Evolutionary conservation across 2,888 invertebrate genomes (phyloP), one percentile per base, ranked within the genome.

Genomic region (Acutogordius australiensis): DNA sequence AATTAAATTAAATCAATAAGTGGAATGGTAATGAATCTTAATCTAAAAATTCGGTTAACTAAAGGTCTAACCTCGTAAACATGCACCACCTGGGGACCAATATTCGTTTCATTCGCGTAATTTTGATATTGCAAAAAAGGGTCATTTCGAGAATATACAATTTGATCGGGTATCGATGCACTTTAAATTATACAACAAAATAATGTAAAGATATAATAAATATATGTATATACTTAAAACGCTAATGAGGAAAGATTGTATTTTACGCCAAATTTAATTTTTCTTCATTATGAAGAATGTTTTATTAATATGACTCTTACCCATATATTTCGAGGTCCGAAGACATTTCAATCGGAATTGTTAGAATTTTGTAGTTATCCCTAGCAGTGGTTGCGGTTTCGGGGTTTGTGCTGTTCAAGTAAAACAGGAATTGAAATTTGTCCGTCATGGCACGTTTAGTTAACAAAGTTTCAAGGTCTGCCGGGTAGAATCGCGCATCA

Each of bases 21-120:
- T n/a, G n/a, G n/a, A n/a, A n/a, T n/a, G n/a, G n/a, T n/a, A n/a
- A n/a, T n/a, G n/a, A n/a, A n/a, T n/a, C n/a, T n/a, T n/a, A n/a
- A n/a, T n/a, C n/a, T n/a, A n/a, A n/a, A n/a, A n/a, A n/a, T n/a
- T n/a, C n/a, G n/a, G n/a, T n/a, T n/a, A n/a, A n/a, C n/a, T 8
- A 60, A 8, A 27, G 57, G 28, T 62, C 65, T 64, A 67, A 90
- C 79, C 67, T 81, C 82, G 70, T 88, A 94, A 65, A 84, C 79
- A 71, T 94, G 90, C 1, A 81, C 80, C 1, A 94, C 79, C 67
- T 81, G 80, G 0, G 88, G 87, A 0, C 88, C 88, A 58, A 86
- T 78, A 63, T 85, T 81, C 2, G 76, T 74, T 69, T 85, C 85
- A 61, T 30, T 57, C 8, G 18, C 26, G 58, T 57, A 57, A n/a